Percentiles rank a stretch among this genome's conserved stretches.
Evolutionary conservation across 1,140 invertebrate genomes (phyloP).

Genomic region (Brachionus manjavacas): DNA sequence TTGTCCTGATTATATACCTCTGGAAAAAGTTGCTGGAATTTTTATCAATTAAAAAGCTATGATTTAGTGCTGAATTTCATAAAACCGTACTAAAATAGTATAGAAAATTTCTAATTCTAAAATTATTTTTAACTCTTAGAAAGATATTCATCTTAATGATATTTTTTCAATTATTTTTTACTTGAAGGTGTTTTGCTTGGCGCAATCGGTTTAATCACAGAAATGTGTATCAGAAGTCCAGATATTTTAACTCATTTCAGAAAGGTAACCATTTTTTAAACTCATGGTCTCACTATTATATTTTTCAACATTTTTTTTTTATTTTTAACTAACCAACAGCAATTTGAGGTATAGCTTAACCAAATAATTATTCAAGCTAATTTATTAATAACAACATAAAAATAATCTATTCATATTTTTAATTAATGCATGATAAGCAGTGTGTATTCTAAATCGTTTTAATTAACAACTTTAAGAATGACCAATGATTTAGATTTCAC

Average conservation of each 20-base stretch:
- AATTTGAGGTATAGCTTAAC: slow-evolving; percentile 26
- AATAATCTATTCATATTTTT: background rate
- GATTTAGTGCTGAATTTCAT: too few species aligned
- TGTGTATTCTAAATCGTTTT: background rate
- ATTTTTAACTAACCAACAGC: background rate
- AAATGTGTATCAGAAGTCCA: slow-evolving; percentile 96
- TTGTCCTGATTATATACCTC: too few species aligned
- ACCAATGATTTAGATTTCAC: background rate
- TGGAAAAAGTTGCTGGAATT: too few species aligned
- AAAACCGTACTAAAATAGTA: too few species aligned
- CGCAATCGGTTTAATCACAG: slow-evolving; percentile 92
- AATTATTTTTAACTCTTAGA: too few species aligned
- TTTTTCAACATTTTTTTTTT: slow-evolving; percentile 2
- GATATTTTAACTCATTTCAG: slow-evolving; percentile 96
- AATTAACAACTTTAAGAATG: background rate
- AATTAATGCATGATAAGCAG: background rate
- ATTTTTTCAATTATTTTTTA: slow-evolving; percentile 59
- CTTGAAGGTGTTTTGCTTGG: slow-evolving; percentile 78
- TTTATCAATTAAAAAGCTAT: too few species aligned
- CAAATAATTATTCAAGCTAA: background rate
- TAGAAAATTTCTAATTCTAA: too few species aligned
- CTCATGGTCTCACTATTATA: background rate
- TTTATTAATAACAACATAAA: background rate
- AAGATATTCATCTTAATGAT: too few species aligned
- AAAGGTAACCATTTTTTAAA: slow-evolving; percentile 68